Evolutionary conservation across 2,797 vertebrate species (phyloP).

Genomic region (Neomorphus geoffroyi): DNA sequence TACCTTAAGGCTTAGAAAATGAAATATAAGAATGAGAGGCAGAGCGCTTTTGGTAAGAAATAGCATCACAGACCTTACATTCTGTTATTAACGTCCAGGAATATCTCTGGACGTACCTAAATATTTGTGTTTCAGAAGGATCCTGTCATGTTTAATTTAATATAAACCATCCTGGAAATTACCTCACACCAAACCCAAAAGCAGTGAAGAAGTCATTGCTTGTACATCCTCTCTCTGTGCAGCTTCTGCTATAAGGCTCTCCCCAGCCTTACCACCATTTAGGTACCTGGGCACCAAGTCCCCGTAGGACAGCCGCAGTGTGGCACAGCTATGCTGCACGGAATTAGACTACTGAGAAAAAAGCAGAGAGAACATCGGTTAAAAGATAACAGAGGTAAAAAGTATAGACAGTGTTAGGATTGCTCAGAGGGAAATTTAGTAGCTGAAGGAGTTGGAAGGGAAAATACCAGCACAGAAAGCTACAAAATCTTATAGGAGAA

Average conservation of each 20-base stretch:
- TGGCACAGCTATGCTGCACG: not conserved
- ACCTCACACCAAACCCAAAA: not conserved
- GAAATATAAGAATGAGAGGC: not conserved
- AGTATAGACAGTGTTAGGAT: not conserved
- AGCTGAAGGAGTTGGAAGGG: not conserved
- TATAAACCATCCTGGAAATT: not conserved
- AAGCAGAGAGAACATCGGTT: not conserved
- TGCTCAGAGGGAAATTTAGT: not conserved
- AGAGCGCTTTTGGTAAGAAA: not conserved
- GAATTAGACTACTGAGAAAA: not conserved
- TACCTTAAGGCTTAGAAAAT: not conserved
- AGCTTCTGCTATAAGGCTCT: not conserved
- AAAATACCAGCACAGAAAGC: not conserved
- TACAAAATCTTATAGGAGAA: not conserved
- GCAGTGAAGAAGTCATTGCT: not conserved
- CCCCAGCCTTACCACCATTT: not conserved
- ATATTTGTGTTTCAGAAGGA: not conserved
- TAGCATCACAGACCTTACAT: not conserved
- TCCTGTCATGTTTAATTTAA: not conserved
- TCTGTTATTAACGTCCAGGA: not conserved
- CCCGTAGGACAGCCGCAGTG: not conserved
- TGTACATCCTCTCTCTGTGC: fast-evolving
- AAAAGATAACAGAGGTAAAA: not conserved
- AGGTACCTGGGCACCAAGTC: not conserved
- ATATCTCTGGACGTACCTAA: not conserved